Base-by-base conservation (phyloP, 37 sponge, comb jelly and placozoan genomes). In the Beroe ovata region DNA sequence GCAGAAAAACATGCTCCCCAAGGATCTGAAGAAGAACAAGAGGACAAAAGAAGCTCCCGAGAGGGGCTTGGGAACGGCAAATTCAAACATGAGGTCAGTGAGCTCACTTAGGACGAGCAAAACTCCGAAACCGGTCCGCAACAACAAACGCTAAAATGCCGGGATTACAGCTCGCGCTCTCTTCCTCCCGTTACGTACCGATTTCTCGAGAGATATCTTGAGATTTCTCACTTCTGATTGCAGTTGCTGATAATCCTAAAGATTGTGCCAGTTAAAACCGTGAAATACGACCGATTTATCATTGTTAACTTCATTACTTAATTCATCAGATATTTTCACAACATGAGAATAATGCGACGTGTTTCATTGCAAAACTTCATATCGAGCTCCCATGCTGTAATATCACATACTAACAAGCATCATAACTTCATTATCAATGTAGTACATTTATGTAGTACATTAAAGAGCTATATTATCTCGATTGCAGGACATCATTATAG, bases 221-320 rank as follows among this genome's bases (percentile, higher is more conserved):
- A 66, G 36, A 66, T 66, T 66, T 18, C 36, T 33, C 18, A 33
- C 69, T 66, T 66, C 69, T 26, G 69, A 29, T 30, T 66, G 69
- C 35, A 66, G 69, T 66, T 30, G 25, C 16, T 33, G 33, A 30
- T 66, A 14, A 1, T 29, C 69, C 69, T 66, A 30, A 30, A 66
- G 22, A 19, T 19, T 11, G 16, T 19, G 16, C 16, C 16, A 58
- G 59, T 58, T 58, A 58, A 58, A 19, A 58, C 16, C 59, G 59
- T 58, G 11, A 19, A 58, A 19, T 19, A 58, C 59, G 59, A n/a
- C n/a, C n/a, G n/a, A n/a, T n/a, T n/a, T n/a, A n/a, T n/a, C n/a
- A n/a, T n/a, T n/a, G n/a, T n/a, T n/a, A n/a, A n/a, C n/a, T n/a
- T n/a, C n/a, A n/a, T n/a, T n/a, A n/a, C n/a, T n/a, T n/a, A n/a